Base-by-base conservation (phyloP, 1,140 invertebrate genomes). In the Octopus bimaculoides region DNA sequence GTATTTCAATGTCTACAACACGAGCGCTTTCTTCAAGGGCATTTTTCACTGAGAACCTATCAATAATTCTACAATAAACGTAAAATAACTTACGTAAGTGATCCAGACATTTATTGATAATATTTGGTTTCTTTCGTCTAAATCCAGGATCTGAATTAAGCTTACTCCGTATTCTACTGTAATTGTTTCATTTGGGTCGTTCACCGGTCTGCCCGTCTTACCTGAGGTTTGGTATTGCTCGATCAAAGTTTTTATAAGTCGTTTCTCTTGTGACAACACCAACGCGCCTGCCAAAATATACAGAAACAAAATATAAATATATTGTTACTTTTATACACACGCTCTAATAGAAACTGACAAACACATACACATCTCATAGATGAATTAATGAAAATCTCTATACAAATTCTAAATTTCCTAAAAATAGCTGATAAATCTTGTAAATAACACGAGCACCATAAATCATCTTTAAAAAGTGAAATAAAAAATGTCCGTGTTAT, bases 121-220 rank as follows among this genome's bases (percentile, higher is more conserved):
- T 14, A 90, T 87, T 82, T 90, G 89, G 79, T 90, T 90, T n/a
- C 86, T 83, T 78, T 89, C 88, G 74, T 89, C 89, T 53, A 91
- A 84, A 82, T 91, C 89, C 9, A 90, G 84, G 77, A 91, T 90
- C 82, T 91, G 90, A 78, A 90, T 90, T 9, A 91, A 84, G 53
- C 86, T 87, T 5, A 91, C 80, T 5, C 89, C 89, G 79, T 88
- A 90, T 74, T 83, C 77, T 17, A 91, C 88, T 20, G 78, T 82
- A 52, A 91, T 84, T 41, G 84, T 88, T 61, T 90, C 86, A 55
- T 87, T 86, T 76, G 87, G 87, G 75, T 88, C 83, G 77, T 83
- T 82, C 5, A 91, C 90, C 1, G 90, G 90, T 71, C 90, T 77
- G 8, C 90, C 90, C 83, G 89, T 86, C 71, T 86, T 86, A 9